These are phyloP conservation scores for Cybosia mesomella DNA, from an alignment of 2,888 invertebrate genomes.

Conservation along the genomic window DNA sequence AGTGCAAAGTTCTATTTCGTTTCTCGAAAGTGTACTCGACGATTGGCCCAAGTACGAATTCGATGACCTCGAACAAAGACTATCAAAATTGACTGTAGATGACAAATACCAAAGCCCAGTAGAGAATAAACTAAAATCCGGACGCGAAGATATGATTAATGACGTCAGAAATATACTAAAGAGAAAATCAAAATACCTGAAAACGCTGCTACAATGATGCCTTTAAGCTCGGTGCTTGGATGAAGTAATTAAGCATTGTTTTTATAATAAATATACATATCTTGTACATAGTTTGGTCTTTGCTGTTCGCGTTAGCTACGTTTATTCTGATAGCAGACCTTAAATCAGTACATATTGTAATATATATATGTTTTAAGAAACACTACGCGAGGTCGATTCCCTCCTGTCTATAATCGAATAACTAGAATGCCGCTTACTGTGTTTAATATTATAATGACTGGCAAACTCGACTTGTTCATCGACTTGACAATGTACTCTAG, in stretches of 20 bases:
- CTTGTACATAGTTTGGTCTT: conserved; percentile 63
- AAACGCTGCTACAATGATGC: conserved; percentile 74
- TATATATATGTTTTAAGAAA: neutral
- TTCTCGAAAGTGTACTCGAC: conserved; percentile 77
- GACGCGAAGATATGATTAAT: conserved; percentile 81
- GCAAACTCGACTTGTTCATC: too few species aligned
- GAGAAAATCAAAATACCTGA: conserved; percentile 85
- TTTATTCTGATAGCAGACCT: conserved; percentile 1
- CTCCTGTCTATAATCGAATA: neutral
- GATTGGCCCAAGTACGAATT: conserved; percentile 73
- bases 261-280: conserved; percentile 63
- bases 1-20: conserved; percentile 68
- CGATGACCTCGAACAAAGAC: conserved; percentile 69
- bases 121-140: conserved; percentile 77
- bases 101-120: conserved; percentile 76
- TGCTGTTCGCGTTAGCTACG: conserved; percentile 35
- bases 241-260: conserved; percentile 45
- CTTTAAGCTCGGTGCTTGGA: conserved; percentile 50
- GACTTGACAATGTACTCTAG: too few species aligned
- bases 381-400: neutral
- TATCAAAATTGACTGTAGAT: conserved; percentile 70
- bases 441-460: neutral
- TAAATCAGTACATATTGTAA: neutral
- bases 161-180: conserved; percentile 85
- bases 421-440: neutral